These are phyloP conservation scores for Laupala kohalensis DNA, from an alignment of 1,140 invertebrate species.

Conservation along the genomic window DNA sequence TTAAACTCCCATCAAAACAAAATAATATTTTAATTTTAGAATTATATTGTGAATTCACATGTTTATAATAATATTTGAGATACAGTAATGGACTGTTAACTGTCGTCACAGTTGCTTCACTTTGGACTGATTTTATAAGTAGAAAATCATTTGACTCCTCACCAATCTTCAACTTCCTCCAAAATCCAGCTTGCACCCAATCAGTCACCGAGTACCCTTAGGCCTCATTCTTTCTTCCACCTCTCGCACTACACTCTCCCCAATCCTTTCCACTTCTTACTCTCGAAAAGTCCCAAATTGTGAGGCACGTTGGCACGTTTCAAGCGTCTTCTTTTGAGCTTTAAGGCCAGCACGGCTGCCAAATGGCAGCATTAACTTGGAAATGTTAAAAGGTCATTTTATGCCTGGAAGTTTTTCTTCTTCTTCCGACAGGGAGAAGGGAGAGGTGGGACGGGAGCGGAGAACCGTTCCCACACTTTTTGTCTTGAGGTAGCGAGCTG, in stretches of 20 bases:
- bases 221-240: background rate
- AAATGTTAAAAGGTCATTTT: background rate
- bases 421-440: background rate
- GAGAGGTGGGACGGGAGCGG: background rate
- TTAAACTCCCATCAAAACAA: no score
- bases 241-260: no score
- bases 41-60: no score
- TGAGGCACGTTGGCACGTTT: background rate
- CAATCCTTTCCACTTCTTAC: background rate
- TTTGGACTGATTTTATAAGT: no score
- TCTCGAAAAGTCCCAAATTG: background rate
- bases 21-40: no score
- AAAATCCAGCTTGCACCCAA: no score
- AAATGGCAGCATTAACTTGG: background rate
- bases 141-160: no score
- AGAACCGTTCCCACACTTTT: background rate
- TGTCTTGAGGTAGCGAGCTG: background rate
- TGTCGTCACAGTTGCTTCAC: no score
- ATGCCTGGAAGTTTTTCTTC: background rate
- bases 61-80: no score
- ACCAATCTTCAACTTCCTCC: background rate
- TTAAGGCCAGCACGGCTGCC: background rate
- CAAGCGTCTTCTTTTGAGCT: background rate
- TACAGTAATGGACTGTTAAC: no score
- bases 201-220: no score